Evolutionary conservation across 35 echinoderm and acorn worm species (phyloP), one percentile per base, ranked within the genome.

Genomic region (Nesometra sesokonis): DNA sequence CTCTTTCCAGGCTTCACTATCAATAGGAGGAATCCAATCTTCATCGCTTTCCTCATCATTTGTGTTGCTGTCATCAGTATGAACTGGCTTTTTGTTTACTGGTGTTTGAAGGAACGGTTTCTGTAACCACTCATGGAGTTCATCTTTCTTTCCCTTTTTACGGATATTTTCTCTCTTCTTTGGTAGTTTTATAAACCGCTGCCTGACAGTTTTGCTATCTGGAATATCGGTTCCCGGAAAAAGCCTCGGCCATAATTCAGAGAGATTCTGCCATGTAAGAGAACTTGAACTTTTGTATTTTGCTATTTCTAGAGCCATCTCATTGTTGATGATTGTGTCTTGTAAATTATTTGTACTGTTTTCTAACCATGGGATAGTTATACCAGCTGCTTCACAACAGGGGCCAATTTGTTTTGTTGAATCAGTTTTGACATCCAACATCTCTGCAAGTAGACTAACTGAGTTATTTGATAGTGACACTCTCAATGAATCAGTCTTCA

Each of bases 201-300:
- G 15, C 13, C 86, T 17, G 5, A 36, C 78, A 13, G 19, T 5
- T 37, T 37, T 79, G 29, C 27, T 35, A 15, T 13, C 33, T 82
- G 33, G 77, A 21, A 15, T 35, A 17, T 35, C 9, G 32, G 31
- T 76, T 37, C 38, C 29, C 9, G 77, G 86, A 36, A 83, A 88
- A 36, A 88, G 82, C 33, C 77, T 84, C 46, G 86, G 86, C 77
- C 86, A 88, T 79, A 31, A 88, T 35, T 81, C 78, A 36, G 78
- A 35, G 17, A 88, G 13, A 5, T 78, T 35, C 47, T 88, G 77
- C 86, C 86, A 88, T 27, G 86, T n/a, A n/a, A n/a, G n/a, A n/a
- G n/a, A n/a, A n/a, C n/a, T n/a, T n/a, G n/a, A n/a, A n/a, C n/a
- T n/a, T n/a, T n/a, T n/a, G n/a, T n/a, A n/a, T n/a, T n/a, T n/a